Evolutionary conservation across 2,888 invertebrate species (phyloP), one percentile per base, ranked within the genome.

Genomic region (Thyatira batis): DNA sequence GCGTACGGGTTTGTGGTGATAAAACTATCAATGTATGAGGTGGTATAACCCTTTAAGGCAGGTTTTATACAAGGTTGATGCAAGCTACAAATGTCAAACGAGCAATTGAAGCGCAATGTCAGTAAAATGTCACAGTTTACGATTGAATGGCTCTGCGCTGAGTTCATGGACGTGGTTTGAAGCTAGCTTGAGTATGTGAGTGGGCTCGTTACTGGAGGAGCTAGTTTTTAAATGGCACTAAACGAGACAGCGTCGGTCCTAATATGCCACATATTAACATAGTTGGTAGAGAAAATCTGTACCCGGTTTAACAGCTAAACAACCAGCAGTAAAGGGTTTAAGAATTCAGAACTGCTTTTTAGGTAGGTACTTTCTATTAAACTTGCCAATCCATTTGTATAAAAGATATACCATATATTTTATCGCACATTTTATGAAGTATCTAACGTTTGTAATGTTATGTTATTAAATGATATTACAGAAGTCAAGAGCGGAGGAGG

Each of bases 81-180:
- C 69, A 69, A 66, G 72, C 73, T 66, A 74, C 80, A 83, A 87
- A 87, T 83, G 84, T 78, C 78, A 78, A 73, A 73, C 66, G 60
- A 61, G 73, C 73, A 74, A 81, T 78, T 81, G 76, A 78, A 76
- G 76, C 65, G 82, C 84, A 84, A 80, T 85, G 84, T 82, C 85
- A 83, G 77, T 87, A 85, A 88, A 89, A 87, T 87, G 85, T 84
- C 84, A 82, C 75, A 84, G 78, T 88, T 87, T 84, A 87, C 80
- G 82, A 78, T 77, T 73, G 71, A 76, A 76, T 77, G 81, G 80
- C 79, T 80, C 69, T 75, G 78, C 77, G 77, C 74, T 62, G 78
- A 73, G 84, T 84, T 87, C 85, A 85, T 70, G 86, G 82, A 74
- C 84, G 63, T 55, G 49, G 58, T 55, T 51, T 55, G 53, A 49